Evolutionary conservation across 1,140 invertebrate species (phyloP).

Genomic region (Penaeus japonicus): DNA sequence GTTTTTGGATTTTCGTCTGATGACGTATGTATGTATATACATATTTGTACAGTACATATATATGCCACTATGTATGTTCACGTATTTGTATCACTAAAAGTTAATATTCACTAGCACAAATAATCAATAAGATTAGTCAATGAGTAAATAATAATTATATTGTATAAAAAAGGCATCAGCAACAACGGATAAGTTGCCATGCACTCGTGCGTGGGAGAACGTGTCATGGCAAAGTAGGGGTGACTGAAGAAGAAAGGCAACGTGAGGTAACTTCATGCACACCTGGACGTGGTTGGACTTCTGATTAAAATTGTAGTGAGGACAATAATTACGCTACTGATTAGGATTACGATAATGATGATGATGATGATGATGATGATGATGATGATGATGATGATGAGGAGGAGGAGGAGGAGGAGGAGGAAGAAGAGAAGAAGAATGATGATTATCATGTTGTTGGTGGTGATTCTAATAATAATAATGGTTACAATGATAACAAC

Average conservation of each 20-base stretch:
- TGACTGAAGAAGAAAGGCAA: no score
- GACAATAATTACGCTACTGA: background rate
- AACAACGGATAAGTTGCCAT: no score
- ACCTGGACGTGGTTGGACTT: background rate
- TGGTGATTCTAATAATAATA: background rate
- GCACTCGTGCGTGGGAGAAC: no score
- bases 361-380: background rate
- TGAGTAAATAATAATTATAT: no score
- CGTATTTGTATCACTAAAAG: background rate
- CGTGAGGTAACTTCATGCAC: background rate
- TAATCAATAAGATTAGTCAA: background rate
- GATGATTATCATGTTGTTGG: background rate
- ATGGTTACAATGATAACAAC: background rate
- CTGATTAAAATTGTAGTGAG: background rate
- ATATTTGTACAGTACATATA: no score
- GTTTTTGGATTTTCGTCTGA: no score
- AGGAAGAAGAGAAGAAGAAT: background rate
- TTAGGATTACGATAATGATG: background rate
- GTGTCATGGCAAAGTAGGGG: no score
- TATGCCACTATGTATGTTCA: background rate
- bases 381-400: background rate
- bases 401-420: background rate
- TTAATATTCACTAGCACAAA: background rate
- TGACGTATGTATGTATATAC: no score
- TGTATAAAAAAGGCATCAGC: no score